Base-by-base conservation (phyloP, 1,140 invertebrate species). In the Stegodyphus dumicola region DNA sequence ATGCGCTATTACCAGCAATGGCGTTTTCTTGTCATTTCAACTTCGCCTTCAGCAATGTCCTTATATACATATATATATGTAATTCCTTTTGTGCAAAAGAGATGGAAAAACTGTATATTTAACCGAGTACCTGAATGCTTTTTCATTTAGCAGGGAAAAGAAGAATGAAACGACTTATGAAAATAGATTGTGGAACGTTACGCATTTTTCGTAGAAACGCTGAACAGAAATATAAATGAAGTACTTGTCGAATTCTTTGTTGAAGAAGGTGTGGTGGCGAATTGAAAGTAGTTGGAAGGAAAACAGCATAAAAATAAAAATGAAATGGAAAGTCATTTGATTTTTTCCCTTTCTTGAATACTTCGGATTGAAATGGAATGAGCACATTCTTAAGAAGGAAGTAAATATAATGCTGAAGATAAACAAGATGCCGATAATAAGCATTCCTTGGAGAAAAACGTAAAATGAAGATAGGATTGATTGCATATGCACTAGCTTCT, bases 81-180 rank as follows among this genome's bases (percentile, higher is more conserved):
- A 60, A 60, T 10, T 9, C 15, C 9, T 15, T 60, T 15, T 9
- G 9, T 60, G 56, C 56, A 10, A 17, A n/a, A 7, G 17, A 67
- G 17, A 67, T 17, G 65, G 65, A 67, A 67, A 33, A 67, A 67
- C n/a, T 67, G 65, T 67, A 67, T 67, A 67, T 67, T 67, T 67
- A 67, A 67, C 65, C 15, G 6, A 67, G 7, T 67, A n/a, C 33
- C 17, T 18, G 65, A 67, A 67, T 17, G 65, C n/a, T 67, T 67
- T 67, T 17, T 67, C 65, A 67, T 67, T 67, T 67, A 67, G 65
- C 65, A 18, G 11, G 9, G 11, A n/a, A 17, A 17, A 18, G 7
- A 67, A 67, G 17, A 17, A 7, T 9, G n/a, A 17, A 67, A 67
- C 11, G 7, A 17, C 65, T 67, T 67, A 67, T 67, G 65, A 67